A percentile compares a stretch with the other conserved stretches of the same genome.
These are phyloP conservation scores for honey bee (Apis mellifera) DNA, from an alignment of 1,140 invertebrate species.

Conservation along the genomic window DNA sequence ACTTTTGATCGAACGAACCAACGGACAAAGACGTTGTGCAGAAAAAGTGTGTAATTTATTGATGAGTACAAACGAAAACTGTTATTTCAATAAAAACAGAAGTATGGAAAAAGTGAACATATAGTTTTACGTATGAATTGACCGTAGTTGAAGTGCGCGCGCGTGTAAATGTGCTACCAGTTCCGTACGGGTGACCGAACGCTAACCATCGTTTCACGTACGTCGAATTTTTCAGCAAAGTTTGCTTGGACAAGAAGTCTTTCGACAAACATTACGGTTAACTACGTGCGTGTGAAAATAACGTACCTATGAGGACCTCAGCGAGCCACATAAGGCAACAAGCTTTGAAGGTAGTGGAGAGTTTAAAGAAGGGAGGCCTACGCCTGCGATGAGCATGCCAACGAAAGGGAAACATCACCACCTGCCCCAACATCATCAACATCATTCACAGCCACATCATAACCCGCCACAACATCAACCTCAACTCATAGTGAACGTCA, in stretches of 20 bases:
- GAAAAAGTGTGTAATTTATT: not conserved
- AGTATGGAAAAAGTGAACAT: not conserved
- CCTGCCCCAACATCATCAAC: conserved; percentile 67
- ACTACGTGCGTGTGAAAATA: conserved; percentile 48
- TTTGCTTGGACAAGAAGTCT: not conserved
- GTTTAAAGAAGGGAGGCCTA: conserved; percentile 62
- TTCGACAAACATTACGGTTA: conserved; percentile 31
- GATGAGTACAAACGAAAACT: not conserved
- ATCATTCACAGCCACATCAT: conserved; percentile 61
- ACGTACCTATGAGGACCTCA: conserved; percentile 72
- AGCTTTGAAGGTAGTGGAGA: conserved; percentile 66
- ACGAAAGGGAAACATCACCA: conserved; percentile 74
- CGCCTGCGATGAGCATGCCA: conserved; percentile 75
- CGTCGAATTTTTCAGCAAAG: conserved; percentile 4
- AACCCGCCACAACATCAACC: conserved; percentile 59
- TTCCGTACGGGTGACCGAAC: conserved; percentile 49
- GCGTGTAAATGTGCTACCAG: conserved; percentile 46
- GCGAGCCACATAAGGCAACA: conserved; percentile 62
- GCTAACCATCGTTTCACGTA: conserved; percentile 42
- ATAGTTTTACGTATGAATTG: conserved; percentile 29
- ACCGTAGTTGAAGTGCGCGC: conserved; percentile 40
- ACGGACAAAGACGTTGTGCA: not conserved
- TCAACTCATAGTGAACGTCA: conserved; percentile 66
- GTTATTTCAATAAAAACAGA: not conserved
- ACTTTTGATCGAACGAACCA: conserved; percentile 29